Conservation (phyloP, 2,888 invertebrate species). For the Leptopilina syphax region DNA sequence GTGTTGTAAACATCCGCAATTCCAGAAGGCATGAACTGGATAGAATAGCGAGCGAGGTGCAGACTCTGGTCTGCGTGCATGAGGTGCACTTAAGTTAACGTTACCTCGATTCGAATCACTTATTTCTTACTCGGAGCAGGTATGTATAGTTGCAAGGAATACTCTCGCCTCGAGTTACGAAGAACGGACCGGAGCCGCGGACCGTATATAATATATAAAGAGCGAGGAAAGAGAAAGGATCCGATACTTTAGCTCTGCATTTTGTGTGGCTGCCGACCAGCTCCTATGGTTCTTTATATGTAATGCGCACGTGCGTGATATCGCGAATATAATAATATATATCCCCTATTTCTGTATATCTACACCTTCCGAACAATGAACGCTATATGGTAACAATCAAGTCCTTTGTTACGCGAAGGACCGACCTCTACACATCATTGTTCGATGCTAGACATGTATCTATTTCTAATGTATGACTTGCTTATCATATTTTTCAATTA, state of each 20-base stretch:
- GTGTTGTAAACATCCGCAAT: slow-evolving; percentile 37
- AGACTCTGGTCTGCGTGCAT: slow-evolving; percentile 29
- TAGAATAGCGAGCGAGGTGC: not conserved
- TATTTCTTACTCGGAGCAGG: slow-evolving; percentile 24
- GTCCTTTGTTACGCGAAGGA: slow-evolving; percentile 33
- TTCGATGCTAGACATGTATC: slow-evolving; percentile 28
- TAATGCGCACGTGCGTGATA: slow-evolving; percentile 41
- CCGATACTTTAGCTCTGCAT: slow-evolving; percentile 35
- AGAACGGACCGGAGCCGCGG: slow-evolving; percentile 13
- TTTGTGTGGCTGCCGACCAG: slow-evolving; percentile 37
- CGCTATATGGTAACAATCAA: slow-evolving; percentile 38
- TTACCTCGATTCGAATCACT: slow-evolving; percentile 40
- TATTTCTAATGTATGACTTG: slow-evolving; percentile 17
- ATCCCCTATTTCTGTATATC: slow-evolving; percentile 40
- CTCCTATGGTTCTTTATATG: slow-evolving; percentile 32
- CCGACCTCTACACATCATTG: slow-evolving; percentile 39
- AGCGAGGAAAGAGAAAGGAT: slow-evolving; percentile 39
- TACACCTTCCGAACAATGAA: slow-evolving; percentile 36
- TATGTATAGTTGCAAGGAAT: slow-evolving; percentile 16
- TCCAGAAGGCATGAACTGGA: slow-evolving; percentile 26
- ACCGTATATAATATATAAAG: slow-evolving; percentile 20
- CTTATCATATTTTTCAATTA: slow-evolving; percentile 5
- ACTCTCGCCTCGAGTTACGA: slow-evolving; percentile 38
- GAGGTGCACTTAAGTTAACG: slow-evolving; percentile 37
- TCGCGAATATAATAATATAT: slow-evolving; percentile 42